Evolutionary conservation across 2,888 invertebrate species (phyloP).

Genomic region (Thereva unica): DNA sequence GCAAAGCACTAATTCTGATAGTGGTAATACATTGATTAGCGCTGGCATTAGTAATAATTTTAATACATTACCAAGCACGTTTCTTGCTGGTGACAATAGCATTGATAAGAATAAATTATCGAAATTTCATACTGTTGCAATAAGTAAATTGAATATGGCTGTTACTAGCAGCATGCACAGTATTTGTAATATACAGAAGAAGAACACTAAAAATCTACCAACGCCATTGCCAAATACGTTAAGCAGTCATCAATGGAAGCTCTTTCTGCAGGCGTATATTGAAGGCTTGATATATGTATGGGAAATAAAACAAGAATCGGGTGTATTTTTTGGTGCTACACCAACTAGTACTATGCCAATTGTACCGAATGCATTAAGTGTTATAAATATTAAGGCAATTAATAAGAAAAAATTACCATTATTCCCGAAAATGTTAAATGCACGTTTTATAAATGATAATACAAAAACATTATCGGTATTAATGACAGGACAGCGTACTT

Average conservation of each 20-base stretch:
- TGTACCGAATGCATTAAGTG: slow-evolving; percentile 50
- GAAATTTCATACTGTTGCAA: not conserved
- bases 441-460: slow-evolving; percentile 42
- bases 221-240: slow-evolving; percentile 45
- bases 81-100: not conserved
- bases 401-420: slow-evolving; percentile 46
- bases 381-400: slow-evolving; percentile 52
- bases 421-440: slow-evolving; percentile 51
- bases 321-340: slow-evolving; percentile 51
- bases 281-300: slow-evolving; percentile 52
- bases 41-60: not conserved
- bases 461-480: slow-evolving; percentile 51
- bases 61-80: not conserved
- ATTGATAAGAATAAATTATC: not conserved
- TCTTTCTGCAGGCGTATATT: slow-evolving; percentile 49
- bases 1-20: not conserved
- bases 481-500: slow-evolving; percentile 39
- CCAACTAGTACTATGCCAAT: slow-evolving; percentile 53
- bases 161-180: slow-evolving; percentile 41
- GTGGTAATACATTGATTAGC: not conserved
- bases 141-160: slow-evolving; percentile 36
- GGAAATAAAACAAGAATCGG: slow-evolving; percentile 48
- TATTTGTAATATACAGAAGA: slow-evolving; percentile 48
- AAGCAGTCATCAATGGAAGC: slow-evolving; percentile 38
- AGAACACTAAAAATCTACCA: slow-evolving; percentile 53